Evolutionary conservation across 2,888 invertebrate genomes (phyloP).

Genomic region (Orthonevra nobilis): DNA sequence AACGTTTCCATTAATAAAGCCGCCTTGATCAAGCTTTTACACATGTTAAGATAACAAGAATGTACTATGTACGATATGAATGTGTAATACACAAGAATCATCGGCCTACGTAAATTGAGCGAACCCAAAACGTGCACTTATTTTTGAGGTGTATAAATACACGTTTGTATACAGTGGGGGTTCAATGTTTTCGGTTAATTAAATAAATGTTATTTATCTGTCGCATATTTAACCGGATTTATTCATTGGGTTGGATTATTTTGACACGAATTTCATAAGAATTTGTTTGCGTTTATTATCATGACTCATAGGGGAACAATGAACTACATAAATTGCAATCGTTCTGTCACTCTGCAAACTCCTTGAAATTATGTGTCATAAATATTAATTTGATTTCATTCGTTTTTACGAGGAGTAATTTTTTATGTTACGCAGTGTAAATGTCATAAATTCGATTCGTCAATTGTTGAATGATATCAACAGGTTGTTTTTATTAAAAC

Average conservation of each 20-base stretch:
- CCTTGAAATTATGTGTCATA: too few relatives aligned
- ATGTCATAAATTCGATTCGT: too few relatives aligned
- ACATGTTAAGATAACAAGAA: slow-evolving; percentile 12
- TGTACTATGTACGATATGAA: slow-evolving; percentile 12
- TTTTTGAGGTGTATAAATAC: neutral
- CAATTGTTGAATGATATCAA: too few relatives aligned
- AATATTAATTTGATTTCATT: too few relatives aligned
- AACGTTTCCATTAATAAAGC: slow-evolving; percentile 32
- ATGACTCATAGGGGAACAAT: neutral
- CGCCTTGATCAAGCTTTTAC: neutral
- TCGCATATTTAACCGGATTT: slow-evolving; percentile 2
- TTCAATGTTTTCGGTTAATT: slow-evolving; percentile 16
- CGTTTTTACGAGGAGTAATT: too few relatives aligned
- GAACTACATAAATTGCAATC: neutral
- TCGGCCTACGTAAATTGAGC: slow-evolving; percentile 10
- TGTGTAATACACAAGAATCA: neutral
- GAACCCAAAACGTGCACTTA: slow-evolving; percentile 7
- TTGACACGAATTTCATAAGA: slow-evolving; percentile 6
- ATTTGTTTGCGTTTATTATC: neutral
- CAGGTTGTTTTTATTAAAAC: too few relatives aligned
- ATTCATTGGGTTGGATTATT: slow-evolving; percentile 1
- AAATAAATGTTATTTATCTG: slow-evolving; percentile 16
- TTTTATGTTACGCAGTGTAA: too few relatives aligned
- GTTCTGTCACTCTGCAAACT: too few relatives aligned
- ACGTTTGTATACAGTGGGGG: slow-evolving; percentile 27